Percentiles rank a stretch among this genome's conserved stretches.
These are phyloP conservation scores for Eristalis tenax DNA, from an alignment of 2,888 invertebrate genomes.

Conservation along the genomic window DNA sequence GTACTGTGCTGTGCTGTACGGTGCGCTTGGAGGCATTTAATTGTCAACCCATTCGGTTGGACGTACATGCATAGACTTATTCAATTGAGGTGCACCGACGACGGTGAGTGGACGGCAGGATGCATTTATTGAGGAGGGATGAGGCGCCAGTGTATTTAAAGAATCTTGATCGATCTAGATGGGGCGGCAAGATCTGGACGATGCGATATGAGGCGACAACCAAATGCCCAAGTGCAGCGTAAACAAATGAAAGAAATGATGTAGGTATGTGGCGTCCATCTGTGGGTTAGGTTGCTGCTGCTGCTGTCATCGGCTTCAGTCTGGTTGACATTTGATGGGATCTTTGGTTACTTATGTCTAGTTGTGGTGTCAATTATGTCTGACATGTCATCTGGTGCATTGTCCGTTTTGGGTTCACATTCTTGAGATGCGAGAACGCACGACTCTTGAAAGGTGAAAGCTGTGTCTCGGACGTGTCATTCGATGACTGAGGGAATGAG, in stretches of 20 bases:
- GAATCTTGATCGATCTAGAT: conserved; percentile 36
- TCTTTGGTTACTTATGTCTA: background rate
- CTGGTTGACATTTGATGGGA: background rate
- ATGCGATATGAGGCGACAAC: no score
- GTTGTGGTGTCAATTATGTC: background rate
- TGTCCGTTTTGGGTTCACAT: no score
- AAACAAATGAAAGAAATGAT: background rate
- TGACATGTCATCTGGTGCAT: background rate
- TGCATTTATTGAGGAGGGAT: conserved; percentile 28
- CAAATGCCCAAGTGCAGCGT: background rate
- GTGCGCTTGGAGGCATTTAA: conserved; percentile 59
- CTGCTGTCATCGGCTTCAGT: background rate
- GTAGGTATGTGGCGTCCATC: background rate
- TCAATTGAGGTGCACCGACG: conserved; percentile 59
- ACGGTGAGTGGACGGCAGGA: background rate
- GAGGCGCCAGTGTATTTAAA: conserved; percentile 66
- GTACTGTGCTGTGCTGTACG: background rate
- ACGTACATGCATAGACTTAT: conserved; percentile 25
- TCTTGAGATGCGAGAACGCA: no score
- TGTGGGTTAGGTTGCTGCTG: background rate
- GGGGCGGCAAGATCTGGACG: background rate
- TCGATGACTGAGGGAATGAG: no score
- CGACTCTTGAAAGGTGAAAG: no score
- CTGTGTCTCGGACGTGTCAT: no score
- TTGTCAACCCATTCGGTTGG: conserved; percentile 62